Evolutionary conservation across 2,113 vertebrate species (phyloP), one percentile per base, ranked within the genome.

Genomic region (Gallinago jamesoni): DNA sequence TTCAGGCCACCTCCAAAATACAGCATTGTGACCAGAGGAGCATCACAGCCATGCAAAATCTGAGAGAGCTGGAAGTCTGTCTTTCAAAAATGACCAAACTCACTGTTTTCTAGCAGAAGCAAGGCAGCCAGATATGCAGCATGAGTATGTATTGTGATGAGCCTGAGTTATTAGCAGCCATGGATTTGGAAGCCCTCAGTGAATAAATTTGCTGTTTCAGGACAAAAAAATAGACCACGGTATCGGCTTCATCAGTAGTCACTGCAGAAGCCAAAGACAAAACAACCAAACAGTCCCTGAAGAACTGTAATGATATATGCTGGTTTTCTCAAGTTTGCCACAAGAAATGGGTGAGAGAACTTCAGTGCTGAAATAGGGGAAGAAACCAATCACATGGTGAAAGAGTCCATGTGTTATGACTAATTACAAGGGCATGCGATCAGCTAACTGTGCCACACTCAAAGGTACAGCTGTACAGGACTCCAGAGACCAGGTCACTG

Each of bases 121-220:
- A 91, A 94, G 63, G 25, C 53, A 78, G 33, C 73, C 86, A 73
- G 79, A 47, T 81, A 60, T 12, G 74, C 87, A 92, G 52, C 0
- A 4, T 87, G 62, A 92, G 87, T 91, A 82, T 35, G 68, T 89
- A 81, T 89, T 87, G 70, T 75, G 69, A 68, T 95, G 84, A 96
- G 89, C 81, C 62, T 94, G 57, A 35, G 81, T 91, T 96, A 93
- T 96, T 91, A 94, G 81, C 77, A 94, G 84, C 67, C 89, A 91
- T 80, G 0, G 16, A 53, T 75, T 91, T 87, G 30, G 81, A 96
- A 95, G 77, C 53, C 35, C 45, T 89, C 9, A 3, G 89, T 92
- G 93, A 96, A 95, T 89, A 93, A 96, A 94, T 94, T 56, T 84
- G 77, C 89, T 96, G 91, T 91, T 96, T 91, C 94, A 91, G 94